Evolutionary conservation across 2,797 vertebrate species (phyloP).

Genomic region (Rhincodon typus): DNA sequence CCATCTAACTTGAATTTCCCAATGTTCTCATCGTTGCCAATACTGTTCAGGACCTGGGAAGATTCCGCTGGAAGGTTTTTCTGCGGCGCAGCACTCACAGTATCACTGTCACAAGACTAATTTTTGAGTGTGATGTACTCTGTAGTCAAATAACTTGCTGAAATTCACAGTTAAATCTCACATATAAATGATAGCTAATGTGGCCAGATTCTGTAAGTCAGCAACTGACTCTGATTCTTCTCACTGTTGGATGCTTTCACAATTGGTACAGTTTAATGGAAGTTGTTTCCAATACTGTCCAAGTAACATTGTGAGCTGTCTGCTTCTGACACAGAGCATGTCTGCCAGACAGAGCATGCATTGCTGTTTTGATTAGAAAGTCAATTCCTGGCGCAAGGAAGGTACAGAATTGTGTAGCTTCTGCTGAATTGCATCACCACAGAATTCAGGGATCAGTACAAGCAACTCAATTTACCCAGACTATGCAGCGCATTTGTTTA

Average conservation of each 20-base stretch:
- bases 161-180: neutral
- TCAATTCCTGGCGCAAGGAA: neutral
- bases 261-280: neutral
- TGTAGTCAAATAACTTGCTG: neutral
- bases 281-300: neutral
- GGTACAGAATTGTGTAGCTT: neutral
- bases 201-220: neutral
- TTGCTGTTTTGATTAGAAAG: neutral
- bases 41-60: no score
- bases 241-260: neutral
- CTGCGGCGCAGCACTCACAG: no score
- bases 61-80: neutral
- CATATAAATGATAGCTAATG: neutral
- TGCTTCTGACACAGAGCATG: neutral
- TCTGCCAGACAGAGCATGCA: neutral
- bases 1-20: no score
- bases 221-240: neutral
- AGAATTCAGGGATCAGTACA: neutral
- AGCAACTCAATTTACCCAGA: neutral
- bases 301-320: neutral
- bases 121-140: neutral
- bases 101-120: neutral
- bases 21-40: no score
- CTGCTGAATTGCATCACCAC: neutral
- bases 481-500: neutral